Evolutionary conservation across 1,140 invertebrate genomes (phyloP), one percentile per base, ranked within the genome.

Genomic region (Oryctes rhinoceros): DNA sequence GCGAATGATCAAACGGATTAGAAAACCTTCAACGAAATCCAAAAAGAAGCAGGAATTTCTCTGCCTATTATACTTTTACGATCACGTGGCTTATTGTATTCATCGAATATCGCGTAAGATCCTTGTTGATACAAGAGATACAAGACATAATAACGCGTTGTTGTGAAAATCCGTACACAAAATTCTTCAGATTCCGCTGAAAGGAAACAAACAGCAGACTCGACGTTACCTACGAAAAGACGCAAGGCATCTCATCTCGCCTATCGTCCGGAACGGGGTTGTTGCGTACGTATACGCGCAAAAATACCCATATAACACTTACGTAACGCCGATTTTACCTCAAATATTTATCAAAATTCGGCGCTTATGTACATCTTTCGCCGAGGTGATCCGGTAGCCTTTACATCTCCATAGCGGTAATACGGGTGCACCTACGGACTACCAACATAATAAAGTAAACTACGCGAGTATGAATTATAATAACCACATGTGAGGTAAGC

Each of bases 401-500:
- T 65, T 80, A 80, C 44, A 80, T 47, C 75, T 53, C 9, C 49
- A 39, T 39, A 39, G 39, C 39, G 39, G 39, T 39, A 39, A 39
- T 39, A 7, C 62, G 74, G 20, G 65, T 71, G 20, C n/a, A 67
- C 30, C 62, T 67, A 35, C 62, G 62, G 62, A 18, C 18, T 20
- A 15, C 13, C 53, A 59, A 59, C 62, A 67, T 24, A 20, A 67
- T 47, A 76, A 10, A 39, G 30, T 48, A 76, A 76, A 76, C 79
- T 62, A 75, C 30, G 35, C 35, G 48, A 39, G 75, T 78, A 85
- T 81, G 84, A 83, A 84, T 85, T 86, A 86, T 86, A 86, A 86
- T 86, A 86, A 86, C 85, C 85, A 86, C 83, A 84, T 85, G 85
- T 80, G 85, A 85, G 84, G 84, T 84, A 83, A 83, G 82, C 85